These are phyloP conservation scores for Melinaea marsaeus DNA, from an alignment of 2,888 invertebrate species.

Conservation along the genomic window DNA sequence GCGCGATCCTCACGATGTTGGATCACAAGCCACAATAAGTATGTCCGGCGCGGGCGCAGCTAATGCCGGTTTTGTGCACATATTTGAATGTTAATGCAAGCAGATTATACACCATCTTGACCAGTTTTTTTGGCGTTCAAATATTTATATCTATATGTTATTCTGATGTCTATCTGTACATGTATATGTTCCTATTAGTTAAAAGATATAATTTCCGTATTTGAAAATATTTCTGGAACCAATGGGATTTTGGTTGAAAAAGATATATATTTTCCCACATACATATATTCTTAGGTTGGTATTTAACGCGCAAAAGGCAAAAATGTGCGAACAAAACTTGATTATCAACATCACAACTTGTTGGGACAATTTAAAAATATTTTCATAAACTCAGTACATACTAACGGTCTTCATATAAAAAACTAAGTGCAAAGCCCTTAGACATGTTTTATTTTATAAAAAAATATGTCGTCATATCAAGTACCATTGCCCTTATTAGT, in stretches of 20 bases:
- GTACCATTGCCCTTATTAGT: slow-evolving; percentile 63
- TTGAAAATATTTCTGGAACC: too few relatives aligned
- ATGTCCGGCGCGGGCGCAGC: slow-evolving; percentile 53
- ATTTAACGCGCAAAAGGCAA: neutral
- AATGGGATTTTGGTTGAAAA: neutral
- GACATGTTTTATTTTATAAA: slow-evolving; percentile 49
- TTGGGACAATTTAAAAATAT: slow-evolving; percentile 13
- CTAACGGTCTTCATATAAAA: slow-evolving; percentile 36
- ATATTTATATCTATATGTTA: neutral
- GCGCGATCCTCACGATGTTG: slow-evolving; percentile 61
- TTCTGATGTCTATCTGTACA: too few relatives aligned
- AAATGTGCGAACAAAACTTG: slow-evolving; percentile 1
- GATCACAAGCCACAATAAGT: slow-evolving; percentile 64
- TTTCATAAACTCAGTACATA: slow-evolving; percentile 15
- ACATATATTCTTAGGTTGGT: neutral
- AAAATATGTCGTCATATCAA: slow-evolving; percentile 57
- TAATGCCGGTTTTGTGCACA: slow-evolving; percentile 60
- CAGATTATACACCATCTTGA: slow-evolving; percentile 19
- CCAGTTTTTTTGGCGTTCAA: slow-evolving; percentile 34
- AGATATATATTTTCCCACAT: neutral
- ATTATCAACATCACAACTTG: neutral
- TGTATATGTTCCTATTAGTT: neutral
- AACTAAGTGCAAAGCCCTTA: slow-evolving; percentile 58
- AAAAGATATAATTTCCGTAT: too few relatives aligned
- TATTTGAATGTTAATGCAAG: slow-evolving; percentile 60